Conservation (phyloP, 2,113 vertebrate genomes). For the Amphilophus citrinellus region DNA sequence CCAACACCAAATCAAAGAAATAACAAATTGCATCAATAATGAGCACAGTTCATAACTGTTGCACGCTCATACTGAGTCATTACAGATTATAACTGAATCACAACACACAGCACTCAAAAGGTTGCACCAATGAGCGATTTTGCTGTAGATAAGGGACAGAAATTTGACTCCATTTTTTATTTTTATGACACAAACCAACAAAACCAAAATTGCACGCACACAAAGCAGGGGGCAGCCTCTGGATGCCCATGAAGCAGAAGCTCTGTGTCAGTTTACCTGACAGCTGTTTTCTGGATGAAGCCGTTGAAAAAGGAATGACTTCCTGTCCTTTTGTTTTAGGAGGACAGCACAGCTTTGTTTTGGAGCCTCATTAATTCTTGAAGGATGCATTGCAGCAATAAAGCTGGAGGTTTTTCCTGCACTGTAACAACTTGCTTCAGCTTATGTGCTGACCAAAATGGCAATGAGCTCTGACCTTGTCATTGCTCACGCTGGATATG, state of each 20-base stretch:
- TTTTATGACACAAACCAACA: background rate
- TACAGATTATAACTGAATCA: no score
- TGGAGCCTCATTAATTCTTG: background rate
- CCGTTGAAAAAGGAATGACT: background rate
- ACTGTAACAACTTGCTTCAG: background rate
- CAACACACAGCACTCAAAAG: no score
- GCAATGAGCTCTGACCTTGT: no score
- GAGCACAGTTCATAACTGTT: background rate
- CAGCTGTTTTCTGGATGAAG: background rate
- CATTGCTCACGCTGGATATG: no score
- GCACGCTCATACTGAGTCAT: no score
- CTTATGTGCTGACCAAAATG: no score
- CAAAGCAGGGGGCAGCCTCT: background rate
- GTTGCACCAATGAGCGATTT: no score
- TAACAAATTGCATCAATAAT: background rate
- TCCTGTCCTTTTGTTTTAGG: background rate
- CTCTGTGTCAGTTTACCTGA: background rate
- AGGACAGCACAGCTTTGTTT: background rate
- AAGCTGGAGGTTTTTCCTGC: background rate
- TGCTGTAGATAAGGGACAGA: background rate
- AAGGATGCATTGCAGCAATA: background rate
- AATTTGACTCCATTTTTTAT: background rate
- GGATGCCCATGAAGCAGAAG: background rate
- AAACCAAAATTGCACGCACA: no score
- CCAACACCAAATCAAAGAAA: background rate